Percentiles rank a stretch among this genome's conserved stretches.
These are phyloP conservation scores for Galago senegalensis DNA, from an alignment of 2,797 vertebrate species.

Conservation along the genomic window DNA sequence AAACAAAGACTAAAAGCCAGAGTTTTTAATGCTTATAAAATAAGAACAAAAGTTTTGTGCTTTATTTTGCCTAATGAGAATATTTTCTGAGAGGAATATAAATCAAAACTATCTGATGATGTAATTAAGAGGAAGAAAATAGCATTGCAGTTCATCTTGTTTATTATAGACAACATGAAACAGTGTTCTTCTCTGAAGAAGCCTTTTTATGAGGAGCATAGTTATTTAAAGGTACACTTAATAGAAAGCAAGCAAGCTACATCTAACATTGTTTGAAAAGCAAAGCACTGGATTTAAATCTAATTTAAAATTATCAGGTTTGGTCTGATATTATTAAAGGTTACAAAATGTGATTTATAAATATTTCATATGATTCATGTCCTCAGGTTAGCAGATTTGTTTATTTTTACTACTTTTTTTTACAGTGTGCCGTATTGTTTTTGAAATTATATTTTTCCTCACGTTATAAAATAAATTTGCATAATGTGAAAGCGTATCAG, in stretches of 20 bases:
- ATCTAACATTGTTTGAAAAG: slow-evolving; percentile 54
- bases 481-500: slow-evolving; percentile 9
- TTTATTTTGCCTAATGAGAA: slow-evolving; percentile 59
- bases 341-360: slow-evolving; percentile 64
- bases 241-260: not conserved
- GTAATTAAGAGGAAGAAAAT: slow-evolving; percentile 52
- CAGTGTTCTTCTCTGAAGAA: slow-evolving; percentile 60
- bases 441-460: slow-evolving; percentile 22
- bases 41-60: not conserved
- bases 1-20: not conserved
- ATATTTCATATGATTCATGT: slow-evolving; percentile 68
- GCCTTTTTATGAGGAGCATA: slow-evolving; percentile 2
- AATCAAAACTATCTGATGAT: slow-evolving; percentile 71
- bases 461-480: slow-evolving; percentile 49
- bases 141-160: slow-evolving; percentile 19
- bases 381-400: slow-evolving; percentile 54
- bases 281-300: slow-evolving; percentile 53
- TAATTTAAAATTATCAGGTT: slow-evolving; percentile 57
- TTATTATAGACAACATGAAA: slow-evolving; percentile 58
- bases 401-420: slow-evolving; percentile 65
- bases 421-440: not conserved
- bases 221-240: slow-evolving; percentile 33
- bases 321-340: slow-evolving; percentile 66
- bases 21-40: not conserved
- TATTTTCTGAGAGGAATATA: slow-evolving; percentile 59